Conservation (phyloP, 1,140 invertebrate genomes). For the Drosophila nigromelanica region DNA sequence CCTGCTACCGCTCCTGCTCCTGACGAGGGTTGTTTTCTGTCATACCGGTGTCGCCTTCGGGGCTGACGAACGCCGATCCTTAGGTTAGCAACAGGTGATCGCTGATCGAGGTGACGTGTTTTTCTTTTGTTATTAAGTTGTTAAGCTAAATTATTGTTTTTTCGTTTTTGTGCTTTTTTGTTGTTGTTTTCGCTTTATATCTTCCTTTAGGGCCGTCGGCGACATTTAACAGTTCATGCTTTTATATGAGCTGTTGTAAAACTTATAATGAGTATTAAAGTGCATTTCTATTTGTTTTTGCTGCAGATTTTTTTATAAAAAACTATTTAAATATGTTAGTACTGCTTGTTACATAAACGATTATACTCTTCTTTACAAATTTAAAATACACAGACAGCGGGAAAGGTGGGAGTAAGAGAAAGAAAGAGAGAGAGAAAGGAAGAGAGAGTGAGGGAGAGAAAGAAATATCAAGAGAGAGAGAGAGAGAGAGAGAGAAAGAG, state of each 20-base stretch:
- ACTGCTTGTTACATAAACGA: too few relatives aligned
- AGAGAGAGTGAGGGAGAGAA: too few relatives aligned
- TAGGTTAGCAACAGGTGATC: conserved; percentile 39
- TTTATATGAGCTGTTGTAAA: conserved; percentile 59
- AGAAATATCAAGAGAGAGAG: too few relatives aligned
- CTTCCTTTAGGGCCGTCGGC: conserved; percentile 43
- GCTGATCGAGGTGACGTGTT: conserved; percentile 39
- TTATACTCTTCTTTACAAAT: too few relatives aligned
- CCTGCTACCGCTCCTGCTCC: not conserved
- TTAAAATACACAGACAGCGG: too few relatives aligned
- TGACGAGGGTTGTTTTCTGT: conserved; percentile 18
- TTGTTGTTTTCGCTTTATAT: conserved; percentile 25
- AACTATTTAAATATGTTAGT: too few relatives aligned
- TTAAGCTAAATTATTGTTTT: conserved; percentile 76
- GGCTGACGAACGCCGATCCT: conserved; percentile 8
- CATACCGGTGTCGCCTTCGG: conserved; percentile 17
- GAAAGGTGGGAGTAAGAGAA: too few relatives aligned
- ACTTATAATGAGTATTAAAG: conserved; percentile 35
- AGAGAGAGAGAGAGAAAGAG: too few relatives aligned
- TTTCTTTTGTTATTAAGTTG: conserved; percentile 75
- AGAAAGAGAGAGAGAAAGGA: too few relatives aligned
- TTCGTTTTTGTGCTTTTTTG: conserved; percentile 13
- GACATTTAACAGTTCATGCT: conserved; percentile 74
- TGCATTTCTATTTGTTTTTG: conserved; percentile 1
- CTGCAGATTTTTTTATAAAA: too few relatives aligned